A percentile compares a stretch with the other conserved stretches of the same genome.
Evolutionary conservation across 2,888 invertebrate species (phyloP).

Genomic region (Nipponacmea schrenckii): DNA sequence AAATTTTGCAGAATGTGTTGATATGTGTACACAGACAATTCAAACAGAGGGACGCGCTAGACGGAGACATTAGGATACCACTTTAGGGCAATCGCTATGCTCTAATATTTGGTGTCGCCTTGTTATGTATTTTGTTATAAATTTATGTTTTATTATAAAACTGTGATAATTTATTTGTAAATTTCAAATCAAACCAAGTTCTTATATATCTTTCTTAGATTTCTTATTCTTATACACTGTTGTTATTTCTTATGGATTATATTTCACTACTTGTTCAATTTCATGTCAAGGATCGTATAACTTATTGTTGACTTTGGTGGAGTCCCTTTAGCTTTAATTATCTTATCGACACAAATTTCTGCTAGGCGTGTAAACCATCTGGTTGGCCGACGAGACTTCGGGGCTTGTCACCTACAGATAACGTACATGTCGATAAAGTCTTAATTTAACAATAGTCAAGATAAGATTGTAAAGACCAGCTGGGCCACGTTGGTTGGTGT

Average conservation of each 20-base stretch:
- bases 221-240: neutral
- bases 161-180: conserved; percentile 5
- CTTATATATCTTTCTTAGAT: neutral
- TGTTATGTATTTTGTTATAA: conserved; percentile 4
- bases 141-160: neutral
- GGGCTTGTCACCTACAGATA: conserved; percentile 6
- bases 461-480: too few species aligned
- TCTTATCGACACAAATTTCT: conserved; percentile 2
- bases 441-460: too few species aligned
- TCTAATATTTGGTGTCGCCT: neutral
- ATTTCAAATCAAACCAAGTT: neutral
- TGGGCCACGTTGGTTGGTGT: too few species aligned
- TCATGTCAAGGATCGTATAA: neutral
- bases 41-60: conserved; percentile 90
- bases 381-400: neutral
- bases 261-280: conserved; percentile 3
- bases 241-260: neutral
- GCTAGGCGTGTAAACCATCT: conserved; percentile 7
- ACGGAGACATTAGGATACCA: conserved; percentile 70
- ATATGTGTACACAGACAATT: conserved; percentile 88
- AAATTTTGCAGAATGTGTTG: conserved; percentile 81
- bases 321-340: conserved; percentile 4
- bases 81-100: too few species aligned
- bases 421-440: neutral
- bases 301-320: conserved; percentile 1